Base-by-base conservation (phyloP, 2,888 invertebrate species). In the Acanthococcus lagerstroemiae region DNA sequence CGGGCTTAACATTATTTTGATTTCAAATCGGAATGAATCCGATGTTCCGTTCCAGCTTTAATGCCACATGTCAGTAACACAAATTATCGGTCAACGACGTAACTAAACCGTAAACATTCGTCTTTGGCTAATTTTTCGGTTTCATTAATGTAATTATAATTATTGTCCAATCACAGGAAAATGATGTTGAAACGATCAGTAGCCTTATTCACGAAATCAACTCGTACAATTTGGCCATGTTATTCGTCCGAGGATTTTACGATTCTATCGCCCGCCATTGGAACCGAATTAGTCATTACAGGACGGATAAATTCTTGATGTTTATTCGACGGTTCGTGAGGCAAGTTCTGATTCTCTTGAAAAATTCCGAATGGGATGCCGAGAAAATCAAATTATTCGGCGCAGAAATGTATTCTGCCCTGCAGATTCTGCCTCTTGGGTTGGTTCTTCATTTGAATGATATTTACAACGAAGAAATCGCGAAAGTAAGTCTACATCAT, bases 381-480 rank as follows among this genome's bases (percentile, higher is more conserved):
- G 37, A 68, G 12, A 65, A 67, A 15, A 17, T 69, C 1, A 17
- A 68, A 9, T 45, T 46, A 24, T 60, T 68, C 21, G 45, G 50
- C 48, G 50, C 19, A 15, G 58, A 67, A 30, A 25, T 69, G 7
- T 68, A 65, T 52, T 57, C 3, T 46, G 63, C 66, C 5, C 21
- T 67, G 22, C 65, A 68, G 50, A 60, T 58, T 15, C 50, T 68
- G 15, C 66, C 65, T 4, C 30, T 66, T 17, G 66, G 66, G 21
- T 55, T 68, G 19, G 58, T 57, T 25, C 54, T 46, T 27, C 69
- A 69, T 60, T 54, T 69, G n/a, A 68, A 68, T 50, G 67, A 60
- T 22, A 67, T 69, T 48, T 69, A 66, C n/a, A 60, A 63, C 17
- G 69, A 69, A 67, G 69, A 69, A 68, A 52, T 69, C 17, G 68